phyloP scores from a whole-genome alignment of 2,888 invertebrate species.

The Macrosoma leucophasiata region DNA sequence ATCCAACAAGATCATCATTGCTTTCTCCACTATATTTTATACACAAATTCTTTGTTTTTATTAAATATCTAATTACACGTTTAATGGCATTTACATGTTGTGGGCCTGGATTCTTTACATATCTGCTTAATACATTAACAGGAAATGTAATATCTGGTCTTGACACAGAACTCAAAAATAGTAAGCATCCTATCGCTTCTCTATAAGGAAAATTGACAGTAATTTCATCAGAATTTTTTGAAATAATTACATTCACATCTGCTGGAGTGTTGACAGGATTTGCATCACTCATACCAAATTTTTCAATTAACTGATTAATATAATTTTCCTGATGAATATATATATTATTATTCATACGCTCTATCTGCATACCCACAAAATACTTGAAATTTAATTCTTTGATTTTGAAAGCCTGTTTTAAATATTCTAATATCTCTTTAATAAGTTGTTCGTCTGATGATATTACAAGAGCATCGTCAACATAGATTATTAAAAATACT shows the following conservation, averaged over 20 bases:
- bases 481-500: conserved; percentile 6
- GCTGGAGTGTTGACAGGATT: conserved; percentile 1
- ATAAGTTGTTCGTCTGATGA: conserved; percentile 4
- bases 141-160: conserved; percentile 10
- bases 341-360: conserved; percentile 2
- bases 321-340: conserved; percentile 4
- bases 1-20: conserved; percentile 3
- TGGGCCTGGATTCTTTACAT: too few species aligned
- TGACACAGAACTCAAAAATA: conserved; percentile 7
- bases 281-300: conserved; percentile 1
- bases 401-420: conserved; percentile 3
- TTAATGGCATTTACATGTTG: conserved; percentile 8
- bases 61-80: conserved; percentile 6
- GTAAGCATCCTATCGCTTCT: conserved; percentile 6
- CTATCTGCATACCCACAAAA: conserved; percentile 6
- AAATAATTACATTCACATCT: conserved; percentile 8
- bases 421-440: conserved; percentile 1
- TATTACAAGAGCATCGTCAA: conserved; percentile 8
- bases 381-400: conserved; percentile 1
- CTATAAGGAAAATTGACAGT: conserved; percentile 7
- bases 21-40: conserved; percentile 4
- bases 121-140: conserved; percentile 6
- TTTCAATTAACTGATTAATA: conserved; percentile 4
- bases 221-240: conserved; percentile 1
- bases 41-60: conserved; percentile 3